Percentiles rank a stretch among this genome's conserved stretches.
Evolutionary conservation across 2,797 vertebrate genomes (phyloP).

Genomic region (Rachycentron canadum): DNA sequence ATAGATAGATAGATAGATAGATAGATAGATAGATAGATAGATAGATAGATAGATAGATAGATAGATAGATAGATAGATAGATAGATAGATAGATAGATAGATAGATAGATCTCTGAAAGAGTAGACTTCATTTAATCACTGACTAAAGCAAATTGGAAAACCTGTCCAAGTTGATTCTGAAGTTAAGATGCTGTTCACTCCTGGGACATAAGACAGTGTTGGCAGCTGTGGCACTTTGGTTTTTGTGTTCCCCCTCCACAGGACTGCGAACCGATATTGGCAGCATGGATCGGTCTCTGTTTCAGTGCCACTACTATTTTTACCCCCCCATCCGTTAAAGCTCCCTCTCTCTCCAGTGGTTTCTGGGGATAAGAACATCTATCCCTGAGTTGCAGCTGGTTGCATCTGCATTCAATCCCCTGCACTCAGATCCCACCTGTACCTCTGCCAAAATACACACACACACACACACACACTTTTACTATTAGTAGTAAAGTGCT

Average conservation of each 20-base stretch:
- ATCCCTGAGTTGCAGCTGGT: constrained; percentile 50
- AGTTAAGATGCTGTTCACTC: constrained; percentile 21
- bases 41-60: constrained; percentile 13
- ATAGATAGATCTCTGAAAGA: constrained; percentile 2
- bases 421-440: constrained; percentile 51
- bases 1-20: constrained; percentile 2
- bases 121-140: constrained; percentile 39
- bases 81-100: constrained; percentile 10
- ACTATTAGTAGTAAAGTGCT: constrained; percentile 39
- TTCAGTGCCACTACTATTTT: constrained; percentile 67
- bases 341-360: constrained; percentile 49
- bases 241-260: constrained; percentile 41
- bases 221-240: constrained; percentile 39
- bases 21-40: background rate
- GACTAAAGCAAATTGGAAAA: constrained; percentile 36
- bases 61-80: background rate
- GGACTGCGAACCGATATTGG: constrained; percentile 58
- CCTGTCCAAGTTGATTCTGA: constrained; percentile 13
- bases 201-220: constrained; percentile 2
- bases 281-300: constrained; percentile 57
- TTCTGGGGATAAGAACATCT: constrained; percentile 49
- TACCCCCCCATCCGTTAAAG: constrained; percentile 64
- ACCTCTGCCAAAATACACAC: constrained; percentile 28
- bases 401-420: constrained; percentile 59
- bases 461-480: constrained; percentile 10